Evolutionary conservation across 2,888 invertebrate genomes (phyloP).

Genomic region (Criorhina ranunculi): DNA sequence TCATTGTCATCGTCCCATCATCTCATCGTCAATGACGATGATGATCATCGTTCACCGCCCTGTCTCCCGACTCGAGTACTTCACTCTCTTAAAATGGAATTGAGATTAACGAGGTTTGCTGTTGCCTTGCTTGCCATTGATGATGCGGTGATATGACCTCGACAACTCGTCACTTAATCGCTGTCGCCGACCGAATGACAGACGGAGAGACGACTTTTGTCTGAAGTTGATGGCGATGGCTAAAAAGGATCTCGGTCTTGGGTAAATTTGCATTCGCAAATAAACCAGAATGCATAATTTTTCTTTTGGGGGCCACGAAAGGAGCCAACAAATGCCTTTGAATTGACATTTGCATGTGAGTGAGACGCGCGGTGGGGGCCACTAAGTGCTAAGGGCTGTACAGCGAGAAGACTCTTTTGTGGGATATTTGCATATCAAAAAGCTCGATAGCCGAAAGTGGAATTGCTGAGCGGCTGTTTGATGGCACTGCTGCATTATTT

Average conservation of each 20-base stretch:
- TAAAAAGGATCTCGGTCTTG: slow-evolving; percentile 62
- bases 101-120: slow-evolving; percentile 71
- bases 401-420: not conserved
- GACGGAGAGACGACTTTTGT: slow-evolving; percentile 72
- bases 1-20: slow-evolving; percentile 71
- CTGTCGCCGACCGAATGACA: slow-evolving; percentile 69
- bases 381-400: slow-evolving; percentile 42
- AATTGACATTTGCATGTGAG: slow-evolving; percentile 56
- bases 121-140: slow-evolving; percentile 28
- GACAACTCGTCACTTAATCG: slow-evolving; percentile 77
- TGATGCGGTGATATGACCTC: slow-evolving; percentile 69
- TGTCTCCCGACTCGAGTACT: slow-evolving; percentile 42
- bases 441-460: slow-evolving; percentile 59
- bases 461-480: slow-evolving; percentile 34
- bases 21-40: slow-evolving; percentile 63
- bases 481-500: slow-evolving; percentile 39
- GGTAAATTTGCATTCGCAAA: slow-evolving; percentile 65
- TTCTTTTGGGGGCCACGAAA: slow-evolving; percentile 27
- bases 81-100: slow-evolving; percentile 63
- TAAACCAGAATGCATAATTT: slow-evolving; percentile 53
- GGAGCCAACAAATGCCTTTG: slow-evolving; percentile 19
- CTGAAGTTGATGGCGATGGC: slow-evolving; percentile 67
- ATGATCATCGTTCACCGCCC: slow-evolving; percentile 53
- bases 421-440: slow-evolving; percentile 65
- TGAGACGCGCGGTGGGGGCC: not conserved